A percentile compares a stretch with the other conserved stretches of the same genome.
These are phyloP conservation scores for Epinotia brunnichana DNA, from an alignment of 2,888 invertebrate genomes.

Conservation along the genomic window DNA sequence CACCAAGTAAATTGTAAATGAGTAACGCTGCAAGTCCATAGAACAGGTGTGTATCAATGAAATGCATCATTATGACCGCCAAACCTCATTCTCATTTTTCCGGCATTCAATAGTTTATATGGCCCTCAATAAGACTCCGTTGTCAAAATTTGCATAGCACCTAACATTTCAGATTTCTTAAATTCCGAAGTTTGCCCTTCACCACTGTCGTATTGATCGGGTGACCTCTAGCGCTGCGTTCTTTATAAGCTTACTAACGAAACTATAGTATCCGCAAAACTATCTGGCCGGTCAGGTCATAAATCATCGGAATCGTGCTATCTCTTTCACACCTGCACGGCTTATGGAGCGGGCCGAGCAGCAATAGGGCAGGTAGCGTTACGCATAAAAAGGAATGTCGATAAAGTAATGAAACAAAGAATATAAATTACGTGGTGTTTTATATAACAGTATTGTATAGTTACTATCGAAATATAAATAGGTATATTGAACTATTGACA, in stretches of 20 bases:
- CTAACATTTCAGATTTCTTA: neutral
- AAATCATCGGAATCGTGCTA: no score
- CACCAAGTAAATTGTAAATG: neutral
- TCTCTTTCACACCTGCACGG: no score
- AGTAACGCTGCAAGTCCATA: neutral
- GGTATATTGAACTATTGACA: no score
- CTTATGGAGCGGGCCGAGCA: no score
- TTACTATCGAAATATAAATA: no score
- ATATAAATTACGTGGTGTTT: no score
- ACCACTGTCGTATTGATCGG: constrained; percentile 10
- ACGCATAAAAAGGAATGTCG: no score
- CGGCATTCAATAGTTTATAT: neutral
- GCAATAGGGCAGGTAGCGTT: no score
- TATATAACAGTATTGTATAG: neutral
- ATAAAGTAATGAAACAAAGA: no score
- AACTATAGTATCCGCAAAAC: no score
- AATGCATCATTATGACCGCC: neutral
- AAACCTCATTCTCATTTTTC: neutral
- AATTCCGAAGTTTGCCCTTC: constrained; percentile 12
- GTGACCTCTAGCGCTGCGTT: neutral
- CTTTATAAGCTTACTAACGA: neutral
- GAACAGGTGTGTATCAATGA: no score
- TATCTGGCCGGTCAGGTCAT: no score
- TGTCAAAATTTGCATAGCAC: neutral
- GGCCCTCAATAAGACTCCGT: neutral